A percentile compares a stretch with the other conserved stretches of the same genome.
phyloP scores from a whole-genome alignment of 2,113 vertebrate genomes.

The Eulemur macaco region DNA sequence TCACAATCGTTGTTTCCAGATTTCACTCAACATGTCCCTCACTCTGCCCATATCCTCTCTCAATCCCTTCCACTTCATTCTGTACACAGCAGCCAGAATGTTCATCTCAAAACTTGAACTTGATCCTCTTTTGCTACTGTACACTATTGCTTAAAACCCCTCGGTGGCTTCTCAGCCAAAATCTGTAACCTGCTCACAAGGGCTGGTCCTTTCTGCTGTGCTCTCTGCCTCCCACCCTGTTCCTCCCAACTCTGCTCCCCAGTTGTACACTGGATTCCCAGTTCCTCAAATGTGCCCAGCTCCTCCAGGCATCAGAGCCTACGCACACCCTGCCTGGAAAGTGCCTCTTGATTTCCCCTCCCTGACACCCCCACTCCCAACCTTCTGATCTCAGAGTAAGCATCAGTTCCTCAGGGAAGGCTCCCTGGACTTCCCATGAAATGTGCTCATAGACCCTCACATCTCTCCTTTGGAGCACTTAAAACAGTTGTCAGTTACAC shows the following conservation, averaged over 20 bases:
- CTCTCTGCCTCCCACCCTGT: neutral
- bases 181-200: neutral
- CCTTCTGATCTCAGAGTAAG: neutral
- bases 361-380: neutral
- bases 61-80: neutral
- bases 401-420: conserved; percentile 16
- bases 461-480: neutral
- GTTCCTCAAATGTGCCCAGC: neutral
- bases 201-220: neutral
- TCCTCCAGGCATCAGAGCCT: neutral
- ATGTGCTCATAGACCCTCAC: neutral
- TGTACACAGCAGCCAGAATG: neutral
- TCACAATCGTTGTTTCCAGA: conserved; percentile 12
- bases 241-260: neutral
- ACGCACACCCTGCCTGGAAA: neutral
- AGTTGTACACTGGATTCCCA: neutral
- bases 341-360: neutral
- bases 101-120: neutral
- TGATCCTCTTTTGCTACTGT: neutral
- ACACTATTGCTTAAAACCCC: neutral
- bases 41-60: conserved; percentile 18
- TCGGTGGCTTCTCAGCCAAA: neutral
- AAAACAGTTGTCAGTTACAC: neutral
- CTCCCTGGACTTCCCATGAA: neutral
- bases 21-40: neutral